Evolutionary conservation across 2,888 invertebrate genomes (phyloP).

Genomic region (Ceratothoa steindachneri): DNA sequence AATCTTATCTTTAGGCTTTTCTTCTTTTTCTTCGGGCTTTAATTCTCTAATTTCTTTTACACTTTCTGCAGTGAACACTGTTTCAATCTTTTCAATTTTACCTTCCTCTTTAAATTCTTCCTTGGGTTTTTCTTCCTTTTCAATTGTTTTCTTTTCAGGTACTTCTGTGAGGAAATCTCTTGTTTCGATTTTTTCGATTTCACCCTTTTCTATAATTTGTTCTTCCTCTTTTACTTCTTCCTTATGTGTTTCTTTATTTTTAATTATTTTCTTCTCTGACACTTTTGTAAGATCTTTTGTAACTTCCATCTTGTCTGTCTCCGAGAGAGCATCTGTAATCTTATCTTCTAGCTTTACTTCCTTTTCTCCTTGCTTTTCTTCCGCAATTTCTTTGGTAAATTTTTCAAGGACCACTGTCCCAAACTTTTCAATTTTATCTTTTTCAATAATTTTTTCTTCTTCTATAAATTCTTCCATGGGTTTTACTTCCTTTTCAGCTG

Average conservation of each 20-base stretch:
- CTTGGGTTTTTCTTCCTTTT: constrained; percentile 5
- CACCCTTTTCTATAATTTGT: neutral
- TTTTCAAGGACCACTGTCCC: neutral
- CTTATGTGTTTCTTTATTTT: neutral
- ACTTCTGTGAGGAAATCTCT: neutral
- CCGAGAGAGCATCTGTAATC: neutral
- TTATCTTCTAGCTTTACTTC: neutral
- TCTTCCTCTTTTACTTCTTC: neutral
- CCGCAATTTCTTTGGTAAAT: neutral
- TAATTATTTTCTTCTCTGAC: constrained; percentile 49
- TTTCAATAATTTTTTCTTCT: constrained; percentile 2
- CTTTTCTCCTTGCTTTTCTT: neutral
- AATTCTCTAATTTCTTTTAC: neutral
- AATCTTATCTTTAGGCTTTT: neutral
- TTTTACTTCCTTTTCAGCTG: neutral
- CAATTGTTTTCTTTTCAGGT: neutral
- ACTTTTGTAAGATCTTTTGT: constrained; percentile 58
- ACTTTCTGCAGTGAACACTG: neutral
- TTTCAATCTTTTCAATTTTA: neutral
- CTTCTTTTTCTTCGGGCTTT: neutral
- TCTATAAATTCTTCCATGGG: neutral
- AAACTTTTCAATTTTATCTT: neutral
- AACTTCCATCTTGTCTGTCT: neutral
- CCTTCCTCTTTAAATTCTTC: neutral
- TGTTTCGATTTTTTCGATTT: neutral